Percentiles rank a stretch among this genome's conserved stretches.
phyloP scores from a whole-genome alignment of 2,113 vertebrate genomes.

The Ailuropoda melanoleuca region DNA sequence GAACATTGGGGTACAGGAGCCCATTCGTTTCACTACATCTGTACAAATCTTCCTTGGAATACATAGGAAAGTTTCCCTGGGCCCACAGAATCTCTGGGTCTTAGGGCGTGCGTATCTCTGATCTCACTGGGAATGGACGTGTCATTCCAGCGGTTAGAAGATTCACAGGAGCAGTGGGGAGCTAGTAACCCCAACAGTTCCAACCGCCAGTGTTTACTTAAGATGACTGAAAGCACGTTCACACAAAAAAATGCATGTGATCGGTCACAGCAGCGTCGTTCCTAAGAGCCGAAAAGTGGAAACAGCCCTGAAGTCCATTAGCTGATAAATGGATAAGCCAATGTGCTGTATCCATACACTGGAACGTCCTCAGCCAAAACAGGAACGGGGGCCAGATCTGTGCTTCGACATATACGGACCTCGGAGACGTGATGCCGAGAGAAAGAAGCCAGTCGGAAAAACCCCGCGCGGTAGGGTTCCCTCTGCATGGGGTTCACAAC shows the following conservation, averaged over 20 bases:
- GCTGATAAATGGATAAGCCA: neutral
- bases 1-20: too few species aligned
- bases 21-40: too few species aligned
- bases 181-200: neutral
- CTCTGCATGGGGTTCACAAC: neutral
- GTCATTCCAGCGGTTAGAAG: neutral
- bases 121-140: fast-evolving
- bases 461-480: neutral
- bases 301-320: neutral
- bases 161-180: neutral
- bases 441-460: neutral
- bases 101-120: neutral
- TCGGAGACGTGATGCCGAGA: fast-evolving
- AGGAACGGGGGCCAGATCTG: neutral
- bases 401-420: neutral
- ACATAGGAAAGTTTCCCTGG: neutral
- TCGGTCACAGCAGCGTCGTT: neutral
- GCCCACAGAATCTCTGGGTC: neutral
- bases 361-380: neutral
- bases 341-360: neutral
- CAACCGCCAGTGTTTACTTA: neutral
- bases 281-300: neutral
- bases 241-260: neutral
- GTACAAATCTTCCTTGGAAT: neutral
- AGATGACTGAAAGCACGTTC: neutral